Evolutionary conservation across 2,113 vertebrate genomes (phyloP), one percentile per base, ranked within the genome.

Genomic region (Panurus biarmicus): DNA sequence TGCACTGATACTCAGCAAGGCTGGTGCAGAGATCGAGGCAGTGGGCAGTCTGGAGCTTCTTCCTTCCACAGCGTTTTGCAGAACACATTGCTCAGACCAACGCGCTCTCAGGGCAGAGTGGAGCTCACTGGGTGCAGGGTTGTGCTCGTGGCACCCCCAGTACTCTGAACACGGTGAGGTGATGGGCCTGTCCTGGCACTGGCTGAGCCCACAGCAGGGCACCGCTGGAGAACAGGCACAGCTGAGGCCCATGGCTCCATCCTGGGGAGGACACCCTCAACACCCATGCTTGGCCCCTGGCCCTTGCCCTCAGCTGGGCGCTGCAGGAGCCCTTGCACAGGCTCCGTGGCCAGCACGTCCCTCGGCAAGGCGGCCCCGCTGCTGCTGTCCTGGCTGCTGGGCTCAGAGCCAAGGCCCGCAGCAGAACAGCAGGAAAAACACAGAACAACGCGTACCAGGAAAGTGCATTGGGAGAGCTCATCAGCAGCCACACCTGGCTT

Each of bases 331-430:
- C 67, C 48, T 29, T 0, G 0, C 0, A 0, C 47, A 45, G 72
- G 33, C 85, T 42, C 56, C 0, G 2, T 1, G 23, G 45, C n/a
- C 73, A 77, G 85, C 3, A 1, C 0, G 3, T 9, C 79, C 65
- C 36, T 56, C 1, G 0, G 45, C 0, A 0, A n/a, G 54, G 45
- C 0, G 3, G 71, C 45, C 82, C 22, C 0, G 0, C 78, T 38
- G 80, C 71, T 9, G 72, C 45, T 2, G 3, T 28, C n/a, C 71
- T 2, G 2, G 1, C 75, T 31, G 73, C 72, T 8, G 72, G 89
- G 80, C 89, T 42, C 0, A 0, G 7, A 33, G 89, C 93, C 96
- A 95, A 80, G 60, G 50, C 60, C 86, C 70, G 84, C 89, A 79
- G 86, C n/a, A 61, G 76, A 73, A 84, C 14, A 1, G 87, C 86